Base-by-base conservation (phyloP, 1,140 invertebrate genomes). In the Delia radicum region DNA sequence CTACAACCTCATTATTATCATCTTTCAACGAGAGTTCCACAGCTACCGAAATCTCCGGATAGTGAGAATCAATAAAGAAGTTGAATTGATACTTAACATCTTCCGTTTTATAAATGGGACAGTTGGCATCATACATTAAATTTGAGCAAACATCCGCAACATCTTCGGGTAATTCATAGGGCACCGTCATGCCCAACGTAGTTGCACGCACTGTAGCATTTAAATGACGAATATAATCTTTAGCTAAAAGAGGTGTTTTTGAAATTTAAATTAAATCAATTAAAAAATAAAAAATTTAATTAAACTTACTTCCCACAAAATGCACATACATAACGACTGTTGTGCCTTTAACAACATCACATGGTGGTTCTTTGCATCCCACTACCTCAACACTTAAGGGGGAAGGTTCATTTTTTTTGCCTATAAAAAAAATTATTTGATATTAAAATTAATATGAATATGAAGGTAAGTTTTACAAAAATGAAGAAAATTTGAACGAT, bases 51-150 rank as follows among this genome's bases (percentile, higher is more conserved):
- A 85, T 80, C 75, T 82, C 80, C 48, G 84, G 84, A 73, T 84
- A 85, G 0, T 24, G 13, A 1, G 78, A 74, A 13, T 83, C 84
- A 26, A 85, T 55, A 31, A 78, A 82, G 42, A 85, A 85, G 33
- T 81, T 81, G 21, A 85, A 83, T 18, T 79, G 55, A 15, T 85
- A 85, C 0, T 77, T 79, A 4, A 79, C 84, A 78, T 85, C 84
- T 76, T 85, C 84, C 48, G 77, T 78, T 65, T 81, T 79, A 26
- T 85, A 73, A 10, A 85, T 80, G 31, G 84, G 84, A 75, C 84
- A 85, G 6, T 78, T 79, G 73, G 81, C 81, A 10, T 79, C 84
- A 13, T 85, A 79, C 55, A 83, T 31, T 1, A 85, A 78, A 77
- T 85, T 84, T 0, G 3, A 6, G 63, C 84, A 85, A 7, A 84